Evolutionary conservation across 2,888 invertebrate species (phyloP), one percentile per base, ranked within the genome.

Genomic region (Papilio elwesi): DNA sequence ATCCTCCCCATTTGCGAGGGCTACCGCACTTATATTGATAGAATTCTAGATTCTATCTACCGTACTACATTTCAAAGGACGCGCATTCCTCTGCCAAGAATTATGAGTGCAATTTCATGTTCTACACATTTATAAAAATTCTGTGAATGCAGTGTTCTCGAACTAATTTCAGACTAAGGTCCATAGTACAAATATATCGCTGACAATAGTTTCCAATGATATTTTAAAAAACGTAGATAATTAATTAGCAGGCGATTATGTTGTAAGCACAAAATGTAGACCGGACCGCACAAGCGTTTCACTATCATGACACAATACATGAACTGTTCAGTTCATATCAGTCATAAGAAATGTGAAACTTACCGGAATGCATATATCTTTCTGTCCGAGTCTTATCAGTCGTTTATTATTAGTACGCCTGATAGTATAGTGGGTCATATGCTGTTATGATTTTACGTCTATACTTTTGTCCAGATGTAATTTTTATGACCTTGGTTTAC

Each of bases 351-450:
- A 26, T 70, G 65, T 68, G 43, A 52, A 66, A 68, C 68, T 71
- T 71, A 65, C 59, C 68, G 73, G 70, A 76, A 75, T 66, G 70
- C 68, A 64, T 48, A 52, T 70, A 72, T 71, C 65, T 68, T 49
- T 51, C 9, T 43, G 55, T 69, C 49, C 63, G 9, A 51, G 38
- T 69, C 51, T 73, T 73, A 73, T 73, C 73, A 68, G 38, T 36
- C 63, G 68, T 68, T 43, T 53, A 49, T 68, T 64, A 53, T 53
- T 68, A 71, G 65, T 65, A 63, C 16, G 49, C 15, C 67, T 59
- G 67, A 72, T 72, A 64, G 15, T 16, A 38, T 68, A 68, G 26
- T 72, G 38, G 72, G 72, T 68, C 72, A 72, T 38, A 52, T 47
- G 9, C 62, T 65, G 68, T 68, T 47, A 47, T 63, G 43, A 48